Evolutionary conservation across 2,888 invertebrate genomes (phyloP), one percentile per base, ranked within the genome.

Genomic region (Ochropleura plecta): DNA sequence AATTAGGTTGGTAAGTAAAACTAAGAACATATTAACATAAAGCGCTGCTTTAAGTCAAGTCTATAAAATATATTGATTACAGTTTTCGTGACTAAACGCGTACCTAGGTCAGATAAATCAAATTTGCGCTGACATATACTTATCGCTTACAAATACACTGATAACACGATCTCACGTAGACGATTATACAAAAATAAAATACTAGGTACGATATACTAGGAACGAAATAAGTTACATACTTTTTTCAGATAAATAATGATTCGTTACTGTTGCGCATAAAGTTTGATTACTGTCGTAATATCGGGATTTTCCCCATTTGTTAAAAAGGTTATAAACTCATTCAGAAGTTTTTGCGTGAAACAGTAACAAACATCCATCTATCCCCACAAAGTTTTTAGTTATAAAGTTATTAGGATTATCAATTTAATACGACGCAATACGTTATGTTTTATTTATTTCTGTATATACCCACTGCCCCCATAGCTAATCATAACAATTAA

Each of bases 91-190:
- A 64, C 30, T 7, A 18, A 16, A 20, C 16, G 3, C 7, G 4
- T 20, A 46, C n/a, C 10, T 20, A 7, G 5, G 9, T 63, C 20
- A 55, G 20, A 20, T 53, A 63, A 46, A 63, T 48, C 14, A 42
- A 20, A 6, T 20, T n/a, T 48, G 16, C 9, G 18, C 7, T 51
- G n/a, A 18, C 12, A n/a, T 71, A 51, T 30, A n/a, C 9, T 16
- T 12, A 76, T 44, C 40, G 49, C 6, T 44, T 48, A 49, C n/a
- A 44, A 44, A 57, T 30, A 75, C 14, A 20, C 49, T 51, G 70
- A 78, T 69, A 40, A 51, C 18, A 30, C 44, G 18, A 69, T 57
- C 57, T 18, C 57, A 51, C 69, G 20, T 46, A 59, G 16, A 57
- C 14, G 69, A 60, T 62, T 62, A 62, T 46, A 49, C 16, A 49